These are phyloP conservation scores for Dasyornis broadbenti DNA, from an alignment of 2,113 vertebrate genomes.

Conservation along the genomic window DNA sequence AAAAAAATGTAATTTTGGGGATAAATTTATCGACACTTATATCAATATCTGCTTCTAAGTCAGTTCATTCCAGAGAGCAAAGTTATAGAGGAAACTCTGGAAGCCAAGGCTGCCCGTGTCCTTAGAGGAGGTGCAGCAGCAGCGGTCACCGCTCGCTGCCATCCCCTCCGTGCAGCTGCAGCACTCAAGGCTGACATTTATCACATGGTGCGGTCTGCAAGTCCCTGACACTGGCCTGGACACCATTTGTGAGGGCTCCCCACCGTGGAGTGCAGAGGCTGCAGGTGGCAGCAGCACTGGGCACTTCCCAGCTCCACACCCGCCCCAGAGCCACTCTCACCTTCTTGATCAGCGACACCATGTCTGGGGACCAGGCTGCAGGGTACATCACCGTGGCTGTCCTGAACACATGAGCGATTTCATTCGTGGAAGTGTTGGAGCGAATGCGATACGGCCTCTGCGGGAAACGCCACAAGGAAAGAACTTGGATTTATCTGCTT, in stretches of 20 bases:
- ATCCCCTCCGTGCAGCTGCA: rapidly evolving
- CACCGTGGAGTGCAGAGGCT: rapidly evolving
- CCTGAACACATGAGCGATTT: constrained; percentile 83
- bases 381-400: constrained; percentile 85
- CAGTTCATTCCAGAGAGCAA: background rate
- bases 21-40: background rate
- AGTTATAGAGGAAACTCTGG: background rate
- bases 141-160: background rate
- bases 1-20: background rate
- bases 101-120: background rate
- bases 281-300: rapidly evolving
- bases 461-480: background rate
- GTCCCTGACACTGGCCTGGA: background rate
- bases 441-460: constrained; percentile 94
- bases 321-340: constrained; percentile 58
- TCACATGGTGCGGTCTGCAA: rapidly evolving
- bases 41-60: background rate
- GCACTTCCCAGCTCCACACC: rapidly evolving
- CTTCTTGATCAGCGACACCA: constrained; percentile 88
- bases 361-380: constrained; percentile 83
- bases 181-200: rapidly evolving
- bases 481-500: background rate
- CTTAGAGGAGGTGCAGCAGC: background rate
- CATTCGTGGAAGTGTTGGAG: constrained; percentile 78
- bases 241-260: background rate